Base-by-base conservation (phyloP, 2,797 vertebrate genomes). In the Sciurus carolinensis region DNA sequence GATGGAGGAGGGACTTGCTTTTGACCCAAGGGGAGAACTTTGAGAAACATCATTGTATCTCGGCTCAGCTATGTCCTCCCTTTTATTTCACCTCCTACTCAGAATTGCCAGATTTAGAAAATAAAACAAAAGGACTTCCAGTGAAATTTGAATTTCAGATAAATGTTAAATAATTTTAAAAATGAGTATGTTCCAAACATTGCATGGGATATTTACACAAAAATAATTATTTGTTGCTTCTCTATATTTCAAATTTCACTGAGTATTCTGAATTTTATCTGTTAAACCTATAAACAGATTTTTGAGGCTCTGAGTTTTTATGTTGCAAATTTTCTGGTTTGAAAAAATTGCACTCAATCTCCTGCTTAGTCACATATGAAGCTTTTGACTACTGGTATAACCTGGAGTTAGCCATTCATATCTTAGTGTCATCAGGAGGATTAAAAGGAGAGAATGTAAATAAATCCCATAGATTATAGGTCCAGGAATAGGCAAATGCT, bases 101-200 rank as follows among this genome's bases (percentile, higher is more conserved):
- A 18, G 50, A 95, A 57, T n/a, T 67, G 54, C 30, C 54, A 69
- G n/a, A 92, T 39, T 64, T 59, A 64, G 52, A 86, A 89, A 72
- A 86, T 44, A 76, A 92, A 88, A 77, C 42, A 9, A 89, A 18
- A 62, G 11, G 24, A 66, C 20, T 90, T 66, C 5, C 30, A 72
- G n/a, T 77, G 69, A 77, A 77, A 77, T 87, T n/a, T 87, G 69
- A 91, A 93, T 90, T 87, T 93, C 30, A 59, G 39, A 83, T 73
- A 83, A 96, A 81, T 50, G 13, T 12, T 59, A 62, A 52, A 44
- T 62, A 36, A 28, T 4, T 42, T 17, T 33, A 89, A 85, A 11
- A 79, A 47, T 81, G 66, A 67, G 3, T 42, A 26, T 67, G 24
- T 90, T 47, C 30, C 24, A 47, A 67, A 82, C 82, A 57, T 54